phyloP scores from a whole-genome alignment of 2,113 vertebrate species.

The Chamaea fasciata region DNA sequence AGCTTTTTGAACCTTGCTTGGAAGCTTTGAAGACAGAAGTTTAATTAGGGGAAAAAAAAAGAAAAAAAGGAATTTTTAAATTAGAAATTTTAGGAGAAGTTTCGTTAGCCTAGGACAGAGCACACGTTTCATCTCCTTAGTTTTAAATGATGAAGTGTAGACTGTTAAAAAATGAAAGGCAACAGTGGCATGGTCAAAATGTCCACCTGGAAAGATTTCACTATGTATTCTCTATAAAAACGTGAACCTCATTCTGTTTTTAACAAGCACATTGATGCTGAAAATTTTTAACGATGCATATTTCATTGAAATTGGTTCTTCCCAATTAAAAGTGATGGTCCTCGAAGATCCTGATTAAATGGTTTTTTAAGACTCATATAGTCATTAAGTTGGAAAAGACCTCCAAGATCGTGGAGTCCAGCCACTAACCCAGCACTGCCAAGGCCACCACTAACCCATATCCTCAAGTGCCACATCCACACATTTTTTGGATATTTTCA shows the following conservation, averaged over 20 bases:
- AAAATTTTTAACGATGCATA: background rate
- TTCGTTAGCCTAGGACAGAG: background rate
- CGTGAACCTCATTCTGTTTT: background rate
- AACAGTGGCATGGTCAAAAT: background rate
- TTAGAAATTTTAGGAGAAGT: background rate
- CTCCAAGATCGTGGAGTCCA: background rate
- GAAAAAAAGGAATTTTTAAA: background rate
- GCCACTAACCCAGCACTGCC: background rate
- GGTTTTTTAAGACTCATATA: background rate
- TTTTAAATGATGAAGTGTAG: background rate
- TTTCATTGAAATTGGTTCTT: background rate
- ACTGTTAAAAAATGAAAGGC: background rate
- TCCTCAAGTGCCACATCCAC: background rate
- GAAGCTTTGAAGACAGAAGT: background rate
- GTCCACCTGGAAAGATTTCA: background rate
- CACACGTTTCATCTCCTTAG: background rate
- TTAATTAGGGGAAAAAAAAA: background rate
- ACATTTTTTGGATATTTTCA: background rate
- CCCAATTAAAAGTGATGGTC: background rate
- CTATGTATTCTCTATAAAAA: background rate
- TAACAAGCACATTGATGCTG: background rate
- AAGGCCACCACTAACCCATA: background rate
- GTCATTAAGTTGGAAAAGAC: background rate
- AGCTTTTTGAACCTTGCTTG: background rate
- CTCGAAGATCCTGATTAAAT: background rate